Conservation (phyloP, 2,888 invertebrate species). For the Leucoptera coffeella region DNA sequence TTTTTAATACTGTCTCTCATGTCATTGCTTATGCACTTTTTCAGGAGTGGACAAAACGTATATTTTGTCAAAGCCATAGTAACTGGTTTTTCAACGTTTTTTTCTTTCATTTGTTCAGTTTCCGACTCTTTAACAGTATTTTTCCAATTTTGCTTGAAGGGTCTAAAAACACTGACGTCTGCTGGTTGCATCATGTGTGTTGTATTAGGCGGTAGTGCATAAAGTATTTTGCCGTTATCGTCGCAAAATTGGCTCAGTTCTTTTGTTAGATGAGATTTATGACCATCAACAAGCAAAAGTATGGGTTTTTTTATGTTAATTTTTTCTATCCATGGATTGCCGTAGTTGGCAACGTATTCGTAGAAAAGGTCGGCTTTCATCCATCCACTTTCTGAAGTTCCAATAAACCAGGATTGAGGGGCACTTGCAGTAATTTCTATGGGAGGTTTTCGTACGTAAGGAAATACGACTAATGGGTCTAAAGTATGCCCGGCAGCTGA, state of each 20-base stretch:
- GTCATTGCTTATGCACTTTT: too few relatives aligned
- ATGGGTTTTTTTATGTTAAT: conserved; percentile 14
- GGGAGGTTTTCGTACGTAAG: not conserved
- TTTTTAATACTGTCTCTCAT: too few relatives aligned
- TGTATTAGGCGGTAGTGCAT: conserved; percentile 2
- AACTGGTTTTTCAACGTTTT: not conserved
- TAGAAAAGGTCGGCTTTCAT: conserved; percentile 16
- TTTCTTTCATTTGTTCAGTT: not conserved
- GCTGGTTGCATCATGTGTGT: conserved; percentile 1
- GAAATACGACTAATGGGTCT: not conserved
- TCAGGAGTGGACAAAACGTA: too few relatives aligned
- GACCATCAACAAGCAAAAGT: conserved; percentile 18
- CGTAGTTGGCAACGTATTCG: conserved; percentile 16
- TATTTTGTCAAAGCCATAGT: too few relatives aligned
- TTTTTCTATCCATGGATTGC: conserved; percentile 13
- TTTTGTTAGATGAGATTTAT: conserved; percentile 15
- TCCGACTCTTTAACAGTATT: conserved; percentile 1
- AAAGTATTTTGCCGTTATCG: conserved; percentile 1
- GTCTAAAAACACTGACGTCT: conserved; percentile 2
- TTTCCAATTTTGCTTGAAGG: conserved; percentile 1
- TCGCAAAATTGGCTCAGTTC: conserved; percentile 2
- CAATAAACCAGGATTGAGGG: not conserved
- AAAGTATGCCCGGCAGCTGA: not conserved
- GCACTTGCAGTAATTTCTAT: not conserved
- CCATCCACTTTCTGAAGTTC: not conserved